Evolutionary conservation across 2,888 invertebrate species (phyloP).

Genomic region (Neoitamus cyanurus): DNA sequence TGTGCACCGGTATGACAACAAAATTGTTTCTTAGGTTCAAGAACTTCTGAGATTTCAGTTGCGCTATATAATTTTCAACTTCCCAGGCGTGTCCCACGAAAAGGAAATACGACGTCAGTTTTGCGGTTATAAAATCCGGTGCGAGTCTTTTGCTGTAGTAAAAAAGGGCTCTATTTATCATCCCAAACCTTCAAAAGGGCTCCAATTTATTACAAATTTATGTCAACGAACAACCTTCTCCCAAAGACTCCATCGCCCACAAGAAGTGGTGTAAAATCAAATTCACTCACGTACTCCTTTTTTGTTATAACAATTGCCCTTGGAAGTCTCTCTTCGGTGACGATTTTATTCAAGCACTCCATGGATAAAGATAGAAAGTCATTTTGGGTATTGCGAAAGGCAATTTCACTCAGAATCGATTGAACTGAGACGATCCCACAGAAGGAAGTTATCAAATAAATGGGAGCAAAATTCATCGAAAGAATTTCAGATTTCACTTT

Average conservation of each 20-base stretch:
- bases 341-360: neutral
- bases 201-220: neutral
- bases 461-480: neutral
- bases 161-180: neutral
- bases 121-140: neutral
- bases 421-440: neutral
- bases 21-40: neutral
- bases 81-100: neutral
- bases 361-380: neutral
- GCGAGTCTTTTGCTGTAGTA: neutral
- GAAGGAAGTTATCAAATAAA: neutral
- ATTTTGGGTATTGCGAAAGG: neutral
- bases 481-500: neutral
- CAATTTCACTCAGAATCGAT: neutral
- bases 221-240: neutral
- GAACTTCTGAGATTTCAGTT: neutral
- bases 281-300: neutral
- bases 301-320: neutral
- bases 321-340: neutral
- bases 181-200: neutral
- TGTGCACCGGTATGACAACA: neutral
- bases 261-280: neutral
- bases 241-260: neutral
- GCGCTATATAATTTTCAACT: neutral
- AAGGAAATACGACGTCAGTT: neutral